These are phyloP conservation scores for Strigops habroptila DNA, from an alignment of 2,113 vertebrate species.

Conservation along the genomic window DNA sequence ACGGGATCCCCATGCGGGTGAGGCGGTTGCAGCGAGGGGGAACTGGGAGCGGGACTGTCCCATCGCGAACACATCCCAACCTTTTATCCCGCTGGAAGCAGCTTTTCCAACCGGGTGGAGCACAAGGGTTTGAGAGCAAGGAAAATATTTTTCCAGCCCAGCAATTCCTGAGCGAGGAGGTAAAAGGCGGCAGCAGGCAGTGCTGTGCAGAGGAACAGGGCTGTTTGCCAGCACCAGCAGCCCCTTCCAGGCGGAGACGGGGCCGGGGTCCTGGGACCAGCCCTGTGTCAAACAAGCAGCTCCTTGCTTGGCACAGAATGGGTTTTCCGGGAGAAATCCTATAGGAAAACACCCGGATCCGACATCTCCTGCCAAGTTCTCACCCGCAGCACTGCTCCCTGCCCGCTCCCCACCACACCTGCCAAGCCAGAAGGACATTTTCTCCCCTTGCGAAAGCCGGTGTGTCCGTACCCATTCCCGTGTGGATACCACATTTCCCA, in stretches of 20 bases:
- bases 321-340: neutral
- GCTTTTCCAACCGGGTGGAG: conserved; percentile 10
- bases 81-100: neutral
- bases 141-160: conserved; percentile 25
- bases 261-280: neutral
- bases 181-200: neutral
- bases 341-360: neutral
- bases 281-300: neutral
- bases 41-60: accelerated
- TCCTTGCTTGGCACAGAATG: neutral
- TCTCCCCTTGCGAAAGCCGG: neutral
- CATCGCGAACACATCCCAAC: accelerated
- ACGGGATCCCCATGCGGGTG: neutral
- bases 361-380: neutral
- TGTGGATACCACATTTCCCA: neutral
- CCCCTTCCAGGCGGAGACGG: neutral
- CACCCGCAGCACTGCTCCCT: accelerated
- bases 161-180: neutral
- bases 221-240: neutral
- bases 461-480: neutral
- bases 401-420: neutral
- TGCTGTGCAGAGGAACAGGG: neutral
- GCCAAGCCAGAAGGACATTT: neutral
- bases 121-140: neutral
- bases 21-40: accelerated